Base-by-base conservation (phyloP, 2,888 invertebrate genomes). In the Amphimallon solstitiale region DNA sequence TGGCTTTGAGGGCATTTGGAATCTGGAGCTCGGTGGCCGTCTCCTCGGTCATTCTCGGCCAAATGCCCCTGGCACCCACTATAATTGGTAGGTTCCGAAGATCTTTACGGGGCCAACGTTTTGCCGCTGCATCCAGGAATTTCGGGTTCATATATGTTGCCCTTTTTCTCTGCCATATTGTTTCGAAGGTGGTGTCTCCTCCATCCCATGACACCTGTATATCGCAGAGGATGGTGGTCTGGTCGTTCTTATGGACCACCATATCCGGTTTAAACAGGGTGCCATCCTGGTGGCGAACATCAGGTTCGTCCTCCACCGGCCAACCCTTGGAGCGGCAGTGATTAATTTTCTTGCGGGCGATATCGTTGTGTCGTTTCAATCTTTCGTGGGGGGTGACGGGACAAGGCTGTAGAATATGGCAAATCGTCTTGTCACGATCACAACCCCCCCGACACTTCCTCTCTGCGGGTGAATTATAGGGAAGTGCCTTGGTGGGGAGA, bases 231-330 rank as follows among this genome's bases (percentile, higher is more conserved):
- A 65, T n/a, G 4, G 64, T 14, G 7, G 45, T 7, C 2, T 14
- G 7, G 15, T 54, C 48, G 2, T 9, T 43, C 35, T 43, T 21
- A 37, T 68, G 64, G 1, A 73, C 12, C 0, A 56, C 60, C 1
- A 74, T 15, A 59, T 72, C 72, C 0, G 76, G 75, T 23, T 74
- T 75, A 15, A 48, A 70, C 0, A 75, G 66, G 1, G 19, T 34
- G 1, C 74, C 75, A 19, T 74, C 71, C 0, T 73, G 3, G 45
- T 69, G 65, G 2, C 70, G 52, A 15, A 75, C 56, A 29, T 69
- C 65, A 0, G 73, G 75, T 63, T 75, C 75, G n/a, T 68, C 70
- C 23, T 70, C 70, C 1, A 67, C 70, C 7, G 6, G 14, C 52
- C 48, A 71, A 4, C 43, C 35, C n/a, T 12, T 38, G 9, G 15